Evolutionary conservation across 2,888 invertebrate genomes (phyloP).

Genomic region (Cyclophora albipunctata): DNA sequence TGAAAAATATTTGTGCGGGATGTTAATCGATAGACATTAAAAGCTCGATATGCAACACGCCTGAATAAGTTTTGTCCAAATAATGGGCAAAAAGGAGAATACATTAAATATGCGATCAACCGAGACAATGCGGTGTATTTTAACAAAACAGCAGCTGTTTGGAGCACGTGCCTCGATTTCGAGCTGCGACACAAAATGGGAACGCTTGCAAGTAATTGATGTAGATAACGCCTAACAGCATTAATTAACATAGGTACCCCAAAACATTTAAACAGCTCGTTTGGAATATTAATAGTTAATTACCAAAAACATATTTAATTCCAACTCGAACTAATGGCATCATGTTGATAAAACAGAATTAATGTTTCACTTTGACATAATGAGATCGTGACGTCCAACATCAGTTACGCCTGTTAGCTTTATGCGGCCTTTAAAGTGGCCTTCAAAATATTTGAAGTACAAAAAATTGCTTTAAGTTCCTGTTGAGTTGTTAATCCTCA

Average conservation of each 20-base stretch:
- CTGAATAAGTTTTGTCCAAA: too few species aligned
- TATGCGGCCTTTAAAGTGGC: slow-evolving; percentile 1
- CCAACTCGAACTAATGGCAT: slow-evolving; percentile 34
- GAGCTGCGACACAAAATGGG: slow-evolving; percentile 22
- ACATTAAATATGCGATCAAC: slow-evolving; percentile 30
- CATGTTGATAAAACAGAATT: slow-evolving; percentile 37
- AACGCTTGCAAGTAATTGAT: slow-evolving; percentile 27
- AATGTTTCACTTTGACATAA: slow-evolving; percentile 36
- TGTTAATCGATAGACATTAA: too few species aligned
- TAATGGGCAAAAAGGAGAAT: neutral
- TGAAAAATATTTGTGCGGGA: too few species aligned
- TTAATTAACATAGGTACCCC: slow-evolving; percentile 37
- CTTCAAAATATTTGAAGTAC: slow-evolving; percentile 4
- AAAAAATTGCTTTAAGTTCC: slow-evolving; percentile 21
- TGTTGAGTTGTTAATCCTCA: slow-evolving; percentile 32
- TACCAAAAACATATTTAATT: slow-evolving; percentile 43
- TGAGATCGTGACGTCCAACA: slow-evolving; percentile 41
- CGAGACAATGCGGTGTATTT: slow-evolving; percentile 41
- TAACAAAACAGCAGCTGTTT: slow-evolving; percentile 48
- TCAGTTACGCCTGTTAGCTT: slow-evolving; percentile 39
- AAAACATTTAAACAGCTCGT: slow-evolving; percentile 46
- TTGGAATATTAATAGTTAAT: slow-evolving; percentile 51
- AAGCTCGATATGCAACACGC: too few species aligned
- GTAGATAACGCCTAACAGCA: slow-evolving; percentile 26
- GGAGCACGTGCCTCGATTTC: slow-evolving; percentile 33